These are phyloP conservation scores for Urophycis tenuis DNA, from an alignment of 2,797 vertebrate species.

Conservation along the genomic window DNA sequence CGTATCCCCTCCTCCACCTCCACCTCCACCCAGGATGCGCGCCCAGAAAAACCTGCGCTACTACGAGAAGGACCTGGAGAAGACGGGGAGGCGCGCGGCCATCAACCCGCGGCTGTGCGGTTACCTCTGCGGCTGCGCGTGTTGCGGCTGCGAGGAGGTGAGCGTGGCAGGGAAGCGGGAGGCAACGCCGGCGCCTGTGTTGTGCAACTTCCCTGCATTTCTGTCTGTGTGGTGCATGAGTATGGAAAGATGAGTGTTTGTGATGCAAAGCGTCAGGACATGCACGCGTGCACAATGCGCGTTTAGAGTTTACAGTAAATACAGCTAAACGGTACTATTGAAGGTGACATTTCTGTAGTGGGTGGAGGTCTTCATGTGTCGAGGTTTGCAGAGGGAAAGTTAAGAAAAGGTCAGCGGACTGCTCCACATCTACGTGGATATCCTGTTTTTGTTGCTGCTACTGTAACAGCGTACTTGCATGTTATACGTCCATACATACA, in stretches of 20 bases:
- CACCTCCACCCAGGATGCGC: slow-evolving; percentile 76
- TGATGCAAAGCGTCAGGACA: background rate
- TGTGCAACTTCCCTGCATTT: background rate
- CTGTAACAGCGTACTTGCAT: background rate
- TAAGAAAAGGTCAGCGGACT: too few species aligned
- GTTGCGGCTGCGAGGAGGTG: slow-evolving; percentile 58
- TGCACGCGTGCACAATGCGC: background rate
- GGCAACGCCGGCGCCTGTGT: background rate
- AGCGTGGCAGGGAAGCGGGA: background rate
- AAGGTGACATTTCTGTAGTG: background rate
- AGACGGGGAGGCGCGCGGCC: slow-evolving; percentile 59
- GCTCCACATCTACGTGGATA: background rate
- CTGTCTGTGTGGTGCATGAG: background rate
- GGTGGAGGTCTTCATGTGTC: background rate
- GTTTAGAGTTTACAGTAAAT: too few species aligned
- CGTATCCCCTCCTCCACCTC: too few species aligned
- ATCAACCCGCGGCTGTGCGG: slow-evolving; percentile 79
- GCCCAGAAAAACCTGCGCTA: slow-evolving; percentile 83
- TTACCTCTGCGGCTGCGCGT: slow-evolving; percentile 78
- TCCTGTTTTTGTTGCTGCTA: background rate
- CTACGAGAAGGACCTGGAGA: slow-evolving; percentile 70
- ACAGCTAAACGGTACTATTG: too few species aligned
- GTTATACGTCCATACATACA: background rate
- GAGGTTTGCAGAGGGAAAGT: background rate
- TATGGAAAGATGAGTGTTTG: background rate